phyloP scores from a whole-genome alignment of 1,140 invertebrate genomes.

The Philotrypesis tridentata region DNA sequence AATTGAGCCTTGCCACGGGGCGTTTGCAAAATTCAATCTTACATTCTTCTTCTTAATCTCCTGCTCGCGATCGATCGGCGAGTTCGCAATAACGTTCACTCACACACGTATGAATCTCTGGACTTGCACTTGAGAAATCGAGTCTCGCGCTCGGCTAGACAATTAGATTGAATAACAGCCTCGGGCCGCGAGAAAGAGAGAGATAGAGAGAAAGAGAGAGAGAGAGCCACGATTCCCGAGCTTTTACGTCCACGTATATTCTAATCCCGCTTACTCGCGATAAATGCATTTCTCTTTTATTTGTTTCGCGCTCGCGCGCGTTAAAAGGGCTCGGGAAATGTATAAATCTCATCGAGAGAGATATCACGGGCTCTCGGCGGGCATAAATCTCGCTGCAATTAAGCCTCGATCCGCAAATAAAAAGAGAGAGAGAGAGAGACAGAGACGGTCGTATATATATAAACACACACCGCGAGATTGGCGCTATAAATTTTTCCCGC shows the following conservation, averaged over 20 bases:
- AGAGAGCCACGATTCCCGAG: not conserved
- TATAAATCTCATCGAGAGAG: not conserved
- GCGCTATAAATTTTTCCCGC: not conserved
- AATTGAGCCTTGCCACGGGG: too few relatives aligned
- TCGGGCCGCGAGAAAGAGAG: too few relatives aligned
- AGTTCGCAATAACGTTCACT: too few relatives aligned
- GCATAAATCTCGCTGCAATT: not conserved
- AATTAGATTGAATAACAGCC: slow-evolving; percentile 27
- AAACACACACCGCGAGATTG: not conserved
- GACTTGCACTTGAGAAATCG: slow-evolving; percentile 26
- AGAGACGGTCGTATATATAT: not conserved
- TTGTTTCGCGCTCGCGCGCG: not conserved
- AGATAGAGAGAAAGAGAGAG: too few relatives aligned
- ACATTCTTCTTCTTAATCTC: too few relatives aligned
- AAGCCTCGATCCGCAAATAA: not conserved
- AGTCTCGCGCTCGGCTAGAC: not conserved
- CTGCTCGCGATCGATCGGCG: not conserved
- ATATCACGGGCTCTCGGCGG: too few relatives aligned
- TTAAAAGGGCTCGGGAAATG: not conserved
- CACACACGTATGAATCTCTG: not conserved
- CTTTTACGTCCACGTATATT: not conserved
- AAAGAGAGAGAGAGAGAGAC: too few relatives aligned
- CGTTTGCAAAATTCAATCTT: too few relatives aligned
- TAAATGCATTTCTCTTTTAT: not conserved
- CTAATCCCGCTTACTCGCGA: not conserved